These are phyloP conservation scores for Chanos chanos DNA, from an alignment of 2,797 vertebrate species.

Conservation along the genomic window DNA sequence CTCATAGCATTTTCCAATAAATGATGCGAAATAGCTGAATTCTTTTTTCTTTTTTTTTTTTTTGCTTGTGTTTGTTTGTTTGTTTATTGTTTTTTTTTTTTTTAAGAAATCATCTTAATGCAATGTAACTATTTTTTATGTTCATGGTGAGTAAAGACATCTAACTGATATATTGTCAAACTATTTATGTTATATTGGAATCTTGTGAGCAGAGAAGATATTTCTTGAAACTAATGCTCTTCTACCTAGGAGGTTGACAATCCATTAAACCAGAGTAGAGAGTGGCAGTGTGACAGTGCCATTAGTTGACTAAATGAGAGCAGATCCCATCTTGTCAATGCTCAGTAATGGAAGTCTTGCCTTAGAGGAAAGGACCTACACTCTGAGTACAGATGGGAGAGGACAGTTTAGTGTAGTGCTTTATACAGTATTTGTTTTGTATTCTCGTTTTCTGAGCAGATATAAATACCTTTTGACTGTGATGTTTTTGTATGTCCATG, in stretches of 20 bases:
- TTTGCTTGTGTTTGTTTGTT: too few species aligned
- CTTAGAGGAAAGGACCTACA: conserved; percentile 36
- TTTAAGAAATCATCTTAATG: not conserved
- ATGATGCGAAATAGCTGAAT: too few species aligned
- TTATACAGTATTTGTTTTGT: too few species aligned
- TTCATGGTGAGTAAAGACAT: conserved; percentile 1
- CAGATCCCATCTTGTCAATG: conserved; percentile 49
- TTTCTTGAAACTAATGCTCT: conserved; percentile 50
- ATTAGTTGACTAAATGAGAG: conserved; percentile 49
- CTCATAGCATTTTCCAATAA: too few species aligned
- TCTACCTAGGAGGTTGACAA: conserved; percentile 42
- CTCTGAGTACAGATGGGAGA: conserved; percentile 20
- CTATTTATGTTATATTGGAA: conserved; percentile 36
- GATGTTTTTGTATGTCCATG: too few species aligned
- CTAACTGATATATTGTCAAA: conserved; percentile 33
- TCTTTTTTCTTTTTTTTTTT: too few species aligned
- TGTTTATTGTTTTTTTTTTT: too few species aligned
- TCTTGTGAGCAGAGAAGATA: conserved; percentile 44
- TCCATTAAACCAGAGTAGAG: conserved; percentile 47
- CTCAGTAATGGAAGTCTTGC: conserved; percentile 44
- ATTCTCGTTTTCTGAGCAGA: too few species aligned
- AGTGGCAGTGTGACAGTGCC: conserved; percentile 42
- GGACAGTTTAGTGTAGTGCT: too few species aligned
- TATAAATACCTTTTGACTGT: too few species aligned
- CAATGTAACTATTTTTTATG: not conserved